Conservation (phyloP, 2,888 invertebrate genomes). For the Bhutanitis thaidina region DNA sequence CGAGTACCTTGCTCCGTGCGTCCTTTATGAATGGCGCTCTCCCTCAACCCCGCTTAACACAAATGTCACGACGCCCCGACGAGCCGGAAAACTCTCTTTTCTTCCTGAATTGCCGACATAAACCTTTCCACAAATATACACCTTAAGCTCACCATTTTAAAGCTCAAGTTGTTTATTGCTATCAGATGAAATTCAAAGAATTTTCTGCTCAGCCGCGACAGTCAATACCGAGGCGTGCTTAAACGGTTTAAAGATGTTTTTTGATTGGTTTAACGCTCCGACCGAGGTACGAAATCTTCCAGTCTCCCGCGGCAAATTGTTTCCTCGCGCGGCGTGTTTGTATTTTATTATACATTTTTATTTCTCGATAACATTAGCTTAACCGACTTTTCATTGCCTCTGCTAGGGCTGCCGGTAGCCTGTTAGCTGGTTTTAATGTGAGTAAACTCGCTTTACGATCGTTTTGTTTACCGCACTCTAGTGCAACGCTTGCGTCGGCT, state of each 20-base stretch:
- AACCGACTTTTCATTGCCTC: constrained; percentile 79
- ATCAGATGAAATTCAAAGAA: constrained; percentile 67
- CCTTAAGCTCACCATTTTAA: constrained; percentile 36
- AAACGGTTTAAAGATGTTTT: constrained; percentile 28
- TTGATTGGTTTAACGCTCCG: constrained; percentile 31
- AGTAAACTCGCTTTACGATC: constrained; percentile 36
- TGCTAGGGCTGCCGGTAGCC: constrained; percentile 62
- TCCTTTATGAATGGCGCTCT: constrained; percentile 71
- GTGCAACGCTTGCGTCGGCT: constrained; percentile 3
- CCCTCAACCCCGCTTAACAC: constrained; percentile 73
- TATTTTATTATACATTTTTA: constrained; percentile 81
- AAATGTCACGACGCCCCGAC: constrained; percentile 76
- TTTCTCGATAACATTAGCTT: constrained; percentile 80
- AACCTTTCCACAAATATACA: constrained; percentile 36
- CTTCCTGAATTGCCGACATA: constrained; percentile 67
- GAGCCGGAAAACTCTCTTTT: constrained; percentile 79
- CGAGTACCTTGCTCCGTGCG: constrained; percentile 52
- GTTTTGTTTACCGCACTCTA: constrained; percentile 18
- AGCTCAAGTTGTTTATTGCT: constrained; percentile 32
- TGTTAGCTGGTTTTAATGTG: constrained; percentile 22
- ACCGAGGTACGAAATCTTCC: constrained; percentile 72
- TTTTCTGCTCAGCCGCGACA: constrained; percentile 49
- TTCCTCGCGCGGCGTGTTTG: constrained; percentile 78
- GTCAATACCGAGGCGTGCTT: constrained; percentile 44
- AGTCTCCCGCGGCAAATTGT: constrained; percentile 79